These are phyloP conservation scores for Eolophus roseicapilla DNA, from an alignment of 2,113 vertebrate species.

Conservation along the genomic window DNA sequence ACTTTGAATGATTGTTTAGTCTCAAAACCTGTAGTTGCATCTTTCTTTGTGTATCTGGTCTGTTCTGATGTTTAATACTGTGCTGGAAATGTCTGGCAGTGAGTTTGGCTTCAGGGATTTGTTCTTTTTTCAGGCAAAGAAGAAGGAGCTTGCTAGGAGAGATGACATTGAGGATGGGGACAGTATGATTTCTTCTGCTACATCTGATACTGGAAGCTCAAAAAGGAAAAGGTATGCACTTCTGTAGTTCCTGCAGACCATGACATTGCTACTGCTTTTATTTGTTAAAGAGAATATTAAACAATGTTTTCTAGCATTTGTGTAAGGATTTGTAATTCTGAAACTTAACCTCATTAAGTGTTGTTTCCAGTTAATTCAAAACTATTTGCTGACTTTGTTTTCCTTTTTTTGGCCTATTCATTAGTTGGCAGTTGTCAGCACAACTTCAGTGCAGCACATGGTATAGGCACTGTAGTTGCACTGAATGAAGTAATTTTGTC, in stretches of 20 bases:
- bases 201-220: slow-evolving; percentile 90
- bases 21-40: not conserved
- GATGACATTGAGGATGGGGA: slow-evolving; percentile 93
- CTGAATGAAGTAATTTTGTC: not conserved
- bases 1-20: not conserved
- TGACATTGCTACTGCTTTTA: not conserved
- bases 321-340: not conserved
- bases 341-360: not conserved
- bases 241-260: not conserved
- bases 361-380: not conserved
- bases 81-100: slow-evolving; percentile 14
- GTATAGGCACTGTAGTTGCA: not conserved
- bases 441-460: not conserved
- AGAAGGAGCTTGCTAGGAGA: slow-evolving; percentile 91
- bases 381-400: not conserved
- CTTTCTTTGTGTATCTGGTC: slow-evolving; percentile 26
- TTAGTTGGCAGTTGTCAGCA: not conserved
- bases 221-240: slow-evolving; percentile 91
- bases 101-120: slow-evolving; percentile 43
- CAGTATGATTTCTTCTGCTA: slow-evolving; percentile 95
- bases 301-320: not conserved
- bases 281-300: not conserved
- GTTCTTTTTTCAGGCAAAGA: slow-evolving; percentile 84
- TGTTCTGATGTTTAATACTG: slow-evolving; percentile 53
- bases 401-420: not conserved